phyloP scores from a whole-genome alignment of 1,140 invertebrate genomes.

The Lordiphosa stackelbergi region DNA sequence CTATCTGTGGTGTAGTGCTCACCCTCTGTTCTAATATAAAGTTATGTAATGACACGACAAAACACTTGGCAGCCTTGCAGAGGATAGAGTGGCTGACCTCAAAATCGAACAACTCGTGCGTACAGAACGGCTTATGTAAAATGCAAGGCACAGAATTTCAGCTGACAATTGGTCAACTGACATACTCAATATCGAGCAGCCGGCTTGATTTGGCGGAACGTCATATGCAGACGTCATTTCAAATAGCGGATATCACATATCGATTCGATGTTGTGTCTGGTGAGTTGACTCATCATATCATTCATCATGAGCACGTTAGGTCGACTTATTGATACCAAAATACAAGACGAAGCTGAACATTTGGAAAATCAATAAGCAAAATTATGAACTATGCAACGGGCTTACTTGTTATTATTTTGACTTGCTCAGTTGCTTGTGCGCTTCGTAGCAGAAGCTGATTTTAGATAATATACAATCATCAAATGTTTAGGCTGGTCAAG shows the following conservation, averaged over 20 bases:
- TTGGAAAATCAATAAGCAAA: slow-evolving; percentile 42
- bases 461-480: too few species aligned
- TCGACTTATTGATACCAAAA: slow-evolving; percentile 11
- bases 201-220: slow-evolving; percentile 7
- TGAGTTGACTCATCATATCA: slow-evolving; percentile 10
- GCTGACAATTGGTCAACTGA: slow-evolving; percentile 68
- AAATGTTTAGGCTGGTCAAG: too few species aligned
- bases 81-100: slow-evolving; percentile 13
- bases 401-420: too few species aligned
- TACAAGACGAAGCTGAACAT: too few species aligned
- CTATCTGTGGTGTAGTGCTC: neutral
- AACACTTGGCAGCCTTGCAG: slow-evolving; percentile 44
- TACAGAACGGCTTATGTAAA: slow-evolving; percentile 42
- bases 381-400: neutral
- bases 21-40: slow-evolving; percentile 34
- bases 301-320: slow-evolving; percentile 16
- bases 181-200: slow-evolving; percentile 6
- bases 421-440: too few species aligned
- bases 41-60: slow-evolving; percentile 61
- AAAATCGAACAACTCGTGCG: slow-evolving; percentile 11
- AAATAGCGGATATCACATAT: slow-evolving; percentile 11
- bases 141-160: slow-evolving; percentile 30
- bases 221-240: slow-evolving; percentile 17
- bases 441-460: too few species aligned
- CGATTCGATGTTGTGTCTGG: slow-evolving; percentile 4